Percentiles rank a stretch among this genome's conserved stretches.
These are phyloP conservation scores for Drosophila lini DNA, from an alignment of 1,140 invertebrate genomes.

Conservation along the genomic window DNA sequence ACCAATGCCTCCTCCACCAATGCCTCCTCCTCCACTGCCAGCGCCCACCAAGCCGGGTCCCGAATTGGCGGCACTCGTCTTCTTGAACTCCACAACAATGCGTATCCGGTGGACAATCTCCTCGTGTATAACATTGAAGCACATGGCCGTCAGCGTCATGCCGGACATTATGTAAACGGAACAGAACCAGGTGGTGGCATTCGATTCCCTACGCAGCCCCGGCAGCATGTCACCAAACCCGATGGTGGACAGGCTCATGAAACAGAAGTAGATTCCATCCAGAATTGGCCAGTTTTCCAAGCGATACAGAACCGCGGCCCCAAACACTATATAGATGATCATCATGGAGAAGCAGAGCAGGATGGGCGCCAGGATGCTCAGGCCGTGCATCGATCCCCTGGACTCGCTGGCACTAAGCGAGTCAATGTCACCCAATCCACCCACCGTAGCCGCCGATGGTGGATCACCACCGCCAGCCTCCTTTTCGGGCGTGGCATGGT, in stretches of 20 bases:
- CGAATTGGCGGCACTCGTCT: conserved; percentile 70
- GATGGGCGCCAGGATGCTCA: conserved; percentile 91
- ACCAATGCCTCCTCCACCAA: background rate
- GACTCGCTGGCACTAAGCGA: conserved; percentile 90
- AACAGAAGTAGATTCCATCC: conserved; percentile 97
- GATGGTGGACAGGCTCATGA: conserved; percentile 96
- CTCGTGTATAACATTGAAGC: conserved; percentile 98
- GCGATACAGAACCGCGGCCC: conserved; percentile 94
- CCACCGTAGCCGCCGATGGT: background rate
- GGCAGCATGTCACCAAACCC: conserved; percentile 96
- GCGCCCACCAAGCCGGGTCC: background rate
- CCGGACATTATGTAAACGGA: conserved; percentile 98
- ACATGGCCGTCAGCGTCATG: conserved; percentile 98
- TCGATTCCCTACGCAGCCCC: conserved; percentile 88
- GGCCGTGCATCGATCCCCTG: conserved; percentile 89
- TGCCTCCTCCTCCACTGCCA: background rate
- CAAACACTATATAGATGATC: conserved; percentile 93
- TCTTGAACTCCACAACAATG: conserved; percentile 86
- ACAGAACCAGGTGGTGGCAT: conserved; percentile 91
- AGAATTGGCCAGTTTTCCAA: conserved; percentile 94
- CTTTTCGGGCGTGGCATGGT: conserved; percentile 86
- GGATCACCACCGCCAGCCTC: conserved; percentile 71
- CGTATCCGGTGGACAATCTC: conserved; percentile 93
- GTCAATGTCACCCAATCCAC: conserved; percentile 85
- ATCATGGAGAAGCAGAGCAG: conserved; percentile 91